phyloP scores from a whole-genome alignment of 2,888 invertebrate genomes.

The Athalia cordata region DNA sequence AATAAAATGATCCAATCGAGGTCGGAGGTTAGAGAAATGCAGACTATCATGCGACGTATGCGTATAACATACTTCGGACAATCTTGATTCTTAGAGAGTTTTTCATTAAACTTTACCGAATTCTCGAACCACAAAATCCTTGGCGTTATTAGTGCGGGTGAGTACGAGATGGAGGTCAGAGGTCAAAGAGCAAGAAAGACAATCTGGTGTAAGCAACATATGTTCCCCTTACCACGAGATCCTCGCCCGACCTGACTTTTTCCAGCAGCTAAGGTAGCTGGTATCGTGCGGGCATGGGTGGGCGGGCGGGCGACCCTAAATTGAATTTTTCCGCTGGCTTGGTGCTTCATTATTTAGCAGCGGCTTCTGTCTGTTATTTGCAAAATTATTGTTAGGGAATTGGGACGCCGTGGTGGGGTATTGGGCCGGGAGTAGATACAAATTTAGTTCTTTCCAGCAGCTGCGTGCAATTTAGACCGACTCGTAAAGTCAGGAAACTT shows the following conservation, averaged over 20 bases:
- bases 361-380: conserved; percentile 65
- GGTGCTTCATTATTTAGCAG: conserved; percentile 67
- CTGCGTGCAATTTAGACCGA: conserved; percentile 58
- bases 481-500: conserved; percentile 60
- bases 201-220: conserved; percentile 44
- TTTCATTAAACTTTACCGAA: background rate
- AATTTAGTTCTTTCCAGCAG: conserved; percentile 39
- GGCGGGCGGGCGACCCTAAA: conserved; percentile 58
- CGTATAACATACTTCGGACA: no score
- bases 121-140: background rate
- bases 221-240: conserved; percentile 41
- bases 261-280: background rate
- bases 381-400: conserved; percentile 69
- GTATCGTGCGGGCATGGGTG: background rate
- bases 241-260: conserved; percentile 34
- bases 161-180: conserved; percentile 24
- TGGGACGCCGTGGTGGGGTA: conserved; percentile 52
- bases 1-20: no score
- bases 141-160: conserved; percentile 11
- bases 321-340: conserved; percentile 66
- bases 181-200: conserved; percentile 21
- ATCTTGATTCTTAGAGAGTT: no score
- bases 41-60: no score
- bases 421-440: conserved; percentile 43
- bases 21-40: no score